Conservation (phyloP, 2,888 invertebrate species). For the Diarsia brunnea region DNA sequence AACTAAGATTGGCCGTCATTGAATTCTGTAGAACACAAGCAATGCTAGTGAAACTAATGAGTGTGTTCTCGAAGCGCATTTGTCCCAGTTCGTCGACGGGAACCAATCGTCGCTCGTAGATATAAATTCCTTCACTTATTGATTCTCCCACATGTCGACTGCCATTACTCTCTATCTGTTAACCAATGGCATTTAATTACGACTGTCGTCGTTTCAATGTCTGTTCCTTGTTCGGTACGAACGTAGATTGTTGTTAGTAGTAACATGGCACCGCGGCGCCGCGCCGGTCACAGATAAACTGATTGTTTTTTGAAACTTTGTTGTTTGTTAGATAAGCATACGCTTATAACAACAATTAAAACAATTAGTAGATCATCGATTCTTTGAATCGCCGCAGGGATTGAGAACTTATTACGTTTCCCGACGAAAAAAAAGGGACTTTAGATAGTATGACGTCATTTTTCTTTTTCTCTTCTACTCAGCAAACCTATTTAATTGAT, state of each 20-base stretch:
- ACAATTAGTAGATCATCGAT: background rate
- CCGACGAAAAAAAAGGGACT: too few species aligned
- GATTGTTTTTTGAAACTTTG: too few species aligned
- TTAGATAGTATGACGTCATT: too few species aligned
- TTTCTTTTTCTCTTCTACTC: too few species aligned
- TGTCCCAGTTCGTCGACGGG: background rate
- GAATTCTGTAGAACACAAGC: background rate
- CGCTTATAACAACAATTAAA: constrained; percentile 6
- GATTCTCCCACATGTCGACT: constrained; percentile 20
- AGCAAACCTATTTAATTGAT: too few species aligned
- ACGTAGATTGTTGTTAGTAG: background rate
- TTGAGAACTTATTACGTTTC: too few species aligned
- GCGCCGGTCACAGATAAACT: background rate
- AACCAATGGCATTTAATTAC: constrained; percentile 30
- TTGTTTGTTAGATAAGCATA: background rate
- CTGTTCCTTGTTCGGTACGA: background rate
- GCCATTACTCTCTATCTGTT: constrained; percentile 28
- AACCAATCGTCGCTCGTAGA: constrained; percentile 19
- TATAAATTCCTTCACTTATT: constrained; percentile 34
- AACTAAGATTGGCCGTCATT: background rate
- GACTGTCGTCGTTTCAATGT: background rate
- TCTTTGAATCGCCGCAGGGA: too few species aligned
- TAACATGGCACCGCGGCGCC: too few species aligned
- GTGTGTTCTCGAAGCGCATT: constrained; percentile 6
- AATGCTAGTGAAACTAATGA: constrained; percentile 13